Evolutionary conservation across 1,140 invertebrate species (phyloP).

Genomic region (Drosophila biarmipes): DNA sequence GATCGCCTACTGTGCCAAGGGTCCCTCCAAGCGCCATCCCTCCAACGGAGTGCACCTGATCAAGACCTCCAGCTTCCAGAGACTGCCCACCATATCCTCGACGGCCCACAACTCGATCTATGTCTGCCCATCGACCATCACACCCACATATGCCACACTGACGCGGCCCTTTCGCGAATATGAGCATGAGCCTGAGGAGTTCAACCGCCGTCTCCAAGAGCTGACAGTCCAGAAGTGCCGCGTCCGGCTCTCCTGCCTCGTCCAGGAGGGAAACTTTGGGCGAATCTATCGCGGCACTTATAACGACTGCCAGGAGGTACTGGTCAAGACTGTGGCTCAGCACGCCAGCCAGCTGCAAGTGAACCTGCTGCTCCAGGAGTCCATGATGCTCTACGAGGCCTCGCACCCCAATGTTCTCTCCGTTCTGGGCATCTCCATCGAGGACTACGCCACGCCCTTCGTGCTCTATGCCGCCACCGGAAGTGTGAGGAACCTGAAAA

Average conservation of each 20-base stretch:
- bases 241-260: conserved; percentile 90
- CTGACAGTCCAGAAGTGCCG: conserved; percentile 86
- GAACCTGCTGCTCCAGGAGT: conserved; percentile 93
- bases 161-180: conserved; percentile 83
- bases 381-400: conserved; percentile 94
- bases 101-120: conserved; percentile 83
- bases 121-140: conserved; percentile 81
- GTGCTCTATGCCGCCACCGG: conserved; percentile 93
- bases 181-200: conserved; percentile 84
- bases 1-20: conserved; percentile 83
- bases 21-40: conserved; percentile 76
- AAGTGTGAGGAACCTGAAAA: conserved; percentile 94
- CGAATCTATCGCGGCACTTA: conserved; percentile 94
- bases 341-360: conserved; percentile 90
- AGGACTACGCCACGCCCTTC: conserved; percentile 93
- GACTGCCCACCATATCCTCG: conserved; percentile 75
- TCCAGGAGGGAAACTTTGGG: conserved; percentile 96
- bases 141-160: conserved; percentile 78
- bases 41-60: conserved; percentile 78
- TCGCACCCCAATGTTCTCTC: conserved; percentile 93
- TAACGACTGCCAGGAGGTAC: conserved; percentile 91
- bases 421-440: conserved; percentile 94
- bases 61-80: conserved; percentile 83
- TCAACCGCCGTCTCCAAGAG: conserved; percentile 83
- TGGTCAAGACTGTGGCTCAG: conserved; percentile 93